A percentile compares a stretch with the other conserved stretches of the same genome.
These are phyloP conservation scores for Melanogrammus aeglefinus DNA, from an alignment of 2,797 vertebrate genomes.

Conservation along the genomic window DNA sequence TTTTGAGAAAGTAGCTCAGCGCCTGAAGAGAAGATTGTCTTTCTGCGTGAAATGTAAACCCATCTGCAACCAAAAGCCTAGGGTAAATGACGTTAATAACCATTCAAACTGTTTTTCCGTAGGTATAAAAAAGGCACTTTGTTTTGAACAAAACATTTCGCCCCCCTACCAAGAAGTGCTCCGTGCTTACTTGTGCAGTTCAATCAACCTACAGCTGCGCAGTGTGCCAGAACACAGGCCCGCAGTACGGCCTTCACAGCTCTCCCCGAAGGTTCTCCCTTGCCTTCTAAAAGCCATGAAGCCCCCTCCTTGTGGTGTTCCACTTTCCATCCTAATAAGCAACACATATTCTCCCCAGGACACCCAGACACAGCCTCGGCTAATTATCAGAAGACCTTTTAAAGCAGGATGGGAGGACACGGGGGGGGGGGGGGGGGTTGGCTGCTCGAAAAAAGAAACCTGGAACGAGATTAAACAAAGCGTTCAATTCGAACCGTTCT, in stretches of 20 bases:
- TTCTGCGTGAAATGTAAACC: background rate
- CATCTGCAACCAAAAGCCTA: background rate
- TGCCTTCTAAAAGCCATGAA: conserved; percentile 10
- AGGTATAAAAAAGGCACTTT: background rate
- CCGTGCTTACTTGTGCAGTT: background rate
- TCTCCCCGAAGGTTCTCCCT: background rate
- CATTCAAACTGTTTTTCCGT: background rate
- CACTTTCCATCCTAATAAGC: conserved; percentile 60
- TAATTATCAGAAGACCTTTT: conserved; percentile 64
- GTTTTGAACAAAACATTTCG: background rate
- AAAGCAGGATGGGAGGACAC: conserved; percentile 23
- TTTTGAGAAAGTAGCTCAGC: background rate
- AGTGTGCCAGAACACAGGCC: background rate
- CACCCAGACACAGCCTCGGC: conserved; percentile 53
- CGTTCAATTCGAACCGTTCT: conserved; percentile 34
- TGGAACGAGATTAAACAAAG: conserved; percentile 72
- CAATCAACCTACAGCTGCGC: background rate
- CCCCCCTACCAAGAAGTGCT: background rate
- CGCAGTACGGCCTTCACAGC: background rate
- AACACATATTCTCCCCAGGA: conserved; percentile 64
- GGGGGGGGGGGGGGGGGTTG: background rate
- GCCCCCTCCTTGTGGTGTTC: conserved; percentile 38
- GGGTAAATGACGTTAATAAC: background rate
- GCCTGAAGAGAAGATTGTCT: background rate
- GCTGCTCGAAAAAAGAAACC: conserved; percentile 23